Base-by-base conservation (phyloP, 1,140 invertebrate species). In the Mizuhopecten yessoensis region DNA sequence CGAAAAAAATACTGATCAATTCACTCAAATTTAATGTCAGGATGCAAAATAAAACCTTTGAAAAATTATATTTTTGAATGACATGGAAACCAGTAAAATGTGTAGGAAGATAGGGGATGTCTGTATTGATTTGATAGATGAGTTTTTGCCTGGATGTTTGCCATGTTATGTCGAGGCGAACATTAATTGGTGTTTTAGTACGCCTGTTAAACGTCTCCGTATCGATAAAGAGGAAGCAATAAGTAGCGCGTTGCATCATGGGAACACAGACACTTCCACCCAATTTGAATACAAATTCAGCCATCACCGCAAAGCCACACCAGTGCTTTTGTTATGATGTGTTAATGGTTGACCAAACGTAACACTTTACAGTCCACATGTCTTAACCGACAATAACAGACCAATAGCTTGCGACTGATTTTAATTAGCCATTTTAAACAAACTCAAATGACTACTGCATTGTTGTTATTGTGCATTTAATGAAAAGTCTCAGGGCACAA, bases 1-100 rank as follows among this genome's bases (percentile, higher is more conserved):
- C n/a, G 57, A n/a, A n/a, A 75, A 75, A 75, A 75, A 75, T 75
- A 29, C 57, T 75, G 57, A 75, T 75, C 57, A 75, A n/a, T 75
- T 75, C 57, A 75, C 57, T 75, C 57, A 75, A 75, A 75, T 75
- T 75, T 75, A 75, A n/a, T 75, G 57, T 75, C 57, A 75, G 57
- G 57, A 75, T 75, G 57, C 57, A n/a, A 75, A 75, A 75, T 75
- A 75, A 75, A 75, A 75, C n/a, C 57, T 75, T 29, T 75, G 57
- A 75, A 75, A 75, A 75, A 75, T 75, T 9, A 75, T 75, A 75
- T 29, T 75, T 75, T 75, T 75, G 57, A 75, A 75, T 75, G 57
- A 75, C 57, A 75, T 29, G 57, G 57, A 75, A n/a, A 29, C 57
- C 57, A 75, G 57, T 75, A 75, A 75, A 75, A 75, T 20, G 3